These are phyloP conservation scores for Cyprinodon variegatus DNA, from an alignment of 2,113 vertebrate genomes.

Conservation along the genomic window DNA sequence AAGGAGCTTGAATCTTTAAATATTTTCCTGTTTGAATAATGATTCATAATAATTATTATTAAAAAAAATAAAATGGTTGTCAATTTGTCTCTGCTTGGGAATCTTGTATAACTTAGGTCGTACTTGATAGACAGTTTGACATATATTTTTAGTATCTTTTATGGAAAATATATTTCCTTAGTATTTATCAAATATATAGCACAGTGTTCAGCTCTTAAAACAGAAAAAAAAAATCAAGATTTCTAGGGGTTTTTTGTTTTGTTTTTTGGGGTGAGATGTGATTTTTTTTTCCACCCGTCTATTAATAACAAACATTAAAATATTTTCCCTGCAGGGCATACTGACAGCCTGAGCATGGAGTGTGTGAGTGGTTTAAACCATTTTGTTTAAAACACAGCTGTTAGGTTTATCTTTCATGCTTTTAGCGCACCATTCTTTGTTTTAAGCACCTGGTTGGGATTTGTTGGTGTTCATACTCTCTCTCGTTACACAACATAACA, in stretches of 20 bases:
- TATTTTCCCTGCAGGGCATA: conserved; percentile 19
- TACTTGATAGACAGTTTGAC: no score
- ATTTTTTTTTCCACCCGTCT: background rate
- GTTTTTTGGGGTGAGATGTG: background rate
- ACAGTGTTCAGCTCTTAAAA: no score
- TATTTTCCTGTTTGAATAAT: no score
- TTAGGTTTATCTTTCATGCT: conserved; percentile 19
- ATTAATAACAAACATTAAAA: background rate
- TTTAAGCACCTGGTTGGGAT: conserved; percentile 31
- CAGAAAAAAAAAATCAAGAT: no score
- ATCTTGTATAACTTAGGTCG: no score
- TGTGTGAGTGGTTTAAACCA: background rate
- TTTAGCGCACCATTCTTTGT: conserved; percentile 34
- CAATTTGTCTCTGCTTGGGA: no score
- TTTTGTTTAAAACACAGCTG: conserved; percentile 28
- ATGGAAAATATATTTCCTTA: no score
- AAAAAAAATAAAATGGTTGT: no score
- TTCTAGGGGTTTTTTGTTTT: no score
- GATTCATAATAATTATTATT: no score
- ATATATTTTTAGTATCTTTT: no score
- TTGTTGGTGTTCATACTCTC: conserved; percentile 14
- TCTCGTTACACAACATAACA: conserved; percentile 38
- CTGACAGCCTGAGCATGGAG: conserved; percentile 1
- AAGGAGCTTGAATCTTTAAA: background rate
- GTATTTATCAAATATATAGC: no score